These are phyloP conservation scores for Otolemur crassicaudatus DNA, from an alignment of 2,797 vertebrate genomes.

Conservation along the genomic window DNA sequence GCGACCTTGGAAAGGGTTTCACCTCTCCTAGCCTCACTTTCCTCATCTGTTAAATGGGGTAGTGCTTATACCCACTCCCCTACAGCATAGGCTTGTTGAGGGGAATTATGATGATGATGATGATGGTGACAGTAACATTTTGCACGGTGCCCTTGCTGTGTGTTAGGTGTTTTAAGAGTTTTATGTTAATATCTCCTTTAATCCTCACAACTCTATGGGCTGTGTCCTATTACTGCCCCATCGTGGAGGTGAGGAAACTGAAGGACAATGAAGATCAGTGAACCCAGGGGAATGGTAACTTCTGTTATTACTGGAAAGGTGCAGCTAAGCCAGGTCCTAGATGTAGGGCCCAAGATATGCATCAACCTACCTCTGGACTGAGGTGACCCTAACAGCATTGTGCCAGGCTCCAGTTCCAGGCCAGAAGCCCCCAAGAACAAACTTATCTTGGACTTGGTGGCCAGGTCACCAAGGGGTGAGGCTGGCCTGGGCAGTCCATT, in stretches of 20 bases:
- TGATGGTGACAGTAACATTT: rapidly evolving
- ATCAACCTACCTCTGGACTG: neutral
- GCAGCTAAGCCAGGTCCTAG: neutral
- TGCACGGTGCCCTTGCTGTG: rapidly evolving
- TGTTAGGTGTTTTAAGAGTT: neutral
- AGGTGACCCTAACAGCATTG: neutral
- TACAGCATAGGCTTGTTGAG: neutral
- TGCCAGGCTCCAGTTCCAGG: neutral
- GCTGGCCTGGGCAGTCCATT: neutral
- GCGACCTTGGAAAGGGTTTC: neutral
- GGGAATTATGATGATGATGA: neutral
- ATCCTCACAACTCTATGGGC: neutral
- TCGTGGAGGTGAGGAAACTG: neutral
- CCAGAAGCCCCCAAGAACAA: neutral
- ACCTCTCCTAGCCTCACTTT: neutral
- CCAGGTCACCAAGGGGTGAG: neutral
- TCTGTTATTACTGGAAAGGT: neutral
- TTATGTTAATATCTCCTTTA: neutral
- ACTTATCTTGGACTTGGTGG: neutral
- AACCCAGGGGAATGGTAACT: neutral
- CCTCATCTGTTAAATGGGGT: neutral
- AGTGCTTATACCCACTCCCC: neutral
- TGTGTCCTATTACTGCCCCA: neutral
- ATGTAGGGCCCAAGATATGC: neutral
- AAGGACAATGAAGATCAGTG: neutral